Conservation (phyloP, 2,888 invertebrate genomes). For the Elegia similella region DNA sequence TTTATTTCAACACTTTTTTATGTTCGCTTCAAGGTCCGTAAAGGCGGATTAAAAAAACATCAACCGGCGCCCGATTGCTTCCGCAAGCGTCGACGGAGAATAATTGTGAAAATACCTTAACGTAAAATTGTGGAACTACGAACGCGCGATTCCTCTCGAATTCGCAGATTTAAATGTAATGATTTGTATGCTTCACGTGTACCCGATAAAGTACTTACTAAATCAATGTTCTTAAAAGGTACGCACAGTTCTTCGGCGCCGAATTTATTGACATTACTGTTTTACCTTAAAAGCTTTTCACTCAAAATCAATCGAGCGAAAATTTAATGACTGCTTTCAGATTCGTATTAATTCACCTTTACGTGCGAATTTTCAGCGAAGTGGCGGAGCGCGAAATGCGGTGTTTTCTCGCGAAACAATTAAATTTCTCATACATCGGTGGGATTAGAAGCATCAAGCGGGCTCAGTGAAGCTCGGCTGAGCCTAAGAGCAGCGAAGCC, state of each 20-base stretch:
- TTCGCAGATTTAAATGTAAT: conserved; percentile 23
- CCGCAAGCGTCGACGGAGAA: conserved; percentile 23
- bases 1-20: conserved; percentile 44
- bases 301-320: conserved; percentile 68
- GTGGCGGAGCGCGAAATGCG: conserved; percentile 59
- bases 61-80: conserved; percentile 36
- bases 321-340: conserved; percentile 77
- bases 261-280: conserved; percentile 62
- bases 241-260: conserved; percentile 44
- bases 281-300: conserved; percentile 71
- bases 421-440: conserved; percentile 72
- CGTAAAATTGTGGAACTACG: conserved; percentile 22
- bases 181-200: conserved; percentile 32
- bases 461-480: conserved; percentile 58
- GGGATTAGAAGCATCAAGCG: conserved; percentile 54
- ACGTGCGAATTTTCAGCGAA: conserved; percentile 55
- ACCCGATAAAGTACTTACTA: conserved; percentile 35
- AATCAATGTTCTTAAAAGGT: conserved; percentile 50
- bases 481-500: conserved; percentile 59
- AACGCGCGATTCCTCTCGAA: neutral
- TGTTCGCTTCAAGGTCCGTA: conserved; percentile 36
- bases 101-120: conserved; percentile 24
- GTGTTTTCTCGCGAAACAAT: conserved; percentile 74
- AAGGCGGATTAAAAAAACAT: conserved; percentile 47
- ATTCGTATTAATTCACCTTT: conserved; percentile 69